Conservation (phyloP, 2,113 vertebrate genomes). For the Psophia crepitans region DNA sequence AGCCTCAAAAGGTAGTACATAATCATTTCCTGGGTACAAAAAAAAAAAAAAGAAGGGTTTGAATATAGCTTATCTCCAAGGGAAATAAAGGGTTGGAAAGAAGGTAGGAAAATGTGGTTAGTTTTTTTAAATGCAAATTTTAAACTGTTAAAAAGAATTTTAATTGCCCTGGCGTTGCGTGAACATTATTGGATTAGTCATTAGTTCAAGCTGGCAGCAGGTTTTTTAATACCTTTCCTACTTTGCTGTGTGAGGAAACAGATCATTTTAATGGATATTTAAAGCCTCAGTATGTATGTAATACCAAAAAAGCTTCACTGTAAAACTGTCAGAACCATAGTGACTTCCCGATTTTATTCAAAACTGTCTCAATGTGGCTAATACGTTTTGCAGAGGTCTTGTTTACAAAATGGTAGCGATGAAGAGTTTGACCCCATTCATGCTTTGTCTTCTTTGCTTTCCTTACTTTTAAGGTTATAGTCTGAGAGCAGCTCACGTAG, state of each 20-base stretch:
- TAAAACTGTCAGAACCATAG: not conserved
- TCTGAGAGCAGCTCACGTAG: not conserved
- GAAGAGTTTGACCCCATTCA: not conserved
- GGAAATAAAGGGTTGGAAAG: not conserved
- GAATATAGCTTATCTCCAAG: not conserved
- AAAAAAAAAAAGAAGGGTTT: not conserved
- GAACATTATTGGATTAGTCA: slow-evolving; percentile 5
- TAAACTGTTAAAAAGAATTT: slow-evolving; percentile 15
- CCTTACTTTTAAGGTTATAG: not conserved
- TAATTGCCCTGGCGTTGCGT: not conserved
- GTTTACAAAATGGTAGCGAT: not conserved
- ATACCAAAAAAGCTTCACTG: not conserved
- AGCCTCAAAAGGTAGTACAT: not conserved
- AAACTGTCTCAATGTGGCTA: not conserved
- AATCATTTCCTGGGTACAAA: not conserved
- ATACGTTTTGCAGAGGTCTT: not conserved
- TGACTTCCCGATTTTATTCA: not conserved
- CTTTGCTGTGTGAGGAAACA: not conserved
- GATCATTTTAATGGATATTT: slow-evolving; percentile 22
- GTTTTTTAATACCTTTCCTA: slow-evolving; percentile 6
- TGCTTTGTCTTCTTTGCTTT: not conserved
- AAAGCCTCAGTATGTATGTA: not conserved
- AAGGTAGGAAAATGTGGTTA: not conserved
- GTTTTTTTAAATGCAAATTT: not conserved
- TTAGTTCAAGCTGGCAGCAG: not conserved